phyloP scores from a whole-genome alignment of 1,140 invertebrate species.

The Spodoptera litura region DNA sequence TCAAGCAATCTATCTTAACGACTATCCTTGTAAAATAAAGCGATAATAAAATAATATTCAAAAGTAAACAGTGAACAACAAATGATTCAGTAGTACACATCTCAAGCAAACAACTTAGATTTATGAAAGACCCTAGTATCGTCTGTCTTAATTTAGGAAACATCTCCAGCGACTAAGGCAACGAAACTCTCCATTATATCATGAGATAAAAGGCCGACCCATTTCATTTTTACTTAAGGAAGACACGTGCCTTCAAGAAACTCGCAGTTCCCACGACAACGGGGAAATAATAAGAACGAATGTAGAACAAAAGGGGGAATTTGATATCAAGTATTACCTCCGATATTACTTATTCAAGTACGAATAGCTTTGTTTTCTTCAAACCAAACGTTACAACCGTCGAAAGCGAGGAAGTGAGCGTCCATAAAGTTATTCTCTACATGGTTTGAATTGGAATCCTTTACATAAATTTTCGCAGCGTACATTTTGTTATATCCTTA shows the following conservation, averaged over 20 bases:
- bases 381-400: conserved; percentile 49
- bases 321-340: conserved; percentile 58
- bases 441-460: conserved; percentile 41
- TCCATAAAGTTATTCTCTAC: conserved; percentile 51
- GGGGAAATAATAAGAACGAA: conserved; percentile 59
- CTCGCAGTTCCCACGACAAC: conserved; percentile 52
- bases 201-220: conserved; percentile 21
- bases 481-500: conserved; percentile 37
- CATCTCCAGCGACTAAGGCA: conserved; percentile 15
- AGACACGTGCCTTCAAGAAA: conserved; percentile 46
- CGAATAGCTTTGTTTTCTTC: conserved; percentile 57
- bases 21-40: no score
- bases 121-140: conserved; percentile 12
- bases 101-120: neutral
- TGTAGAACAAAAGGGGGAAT: conserved; percentile 47
- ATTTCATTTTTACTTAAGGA: conserved; percentile 52
- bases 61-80: neutral
- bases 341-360: conserved; percentile 58
- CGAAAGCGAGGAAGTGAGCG: conserved; percentile 41
- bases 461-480: conserved; percentile 40
- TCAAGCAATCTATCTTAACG: no score
- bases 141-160: conserved; percentile 20
- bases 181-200: conserved; percentile 17
- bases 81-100: neutral
- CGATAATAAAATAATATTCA: neutral